Evolutionary conservation across 2,113 vertebrate species (phyloP), one percentile per base, ranked within the genome.

Genomic region (Passerina amoena): DNA sequence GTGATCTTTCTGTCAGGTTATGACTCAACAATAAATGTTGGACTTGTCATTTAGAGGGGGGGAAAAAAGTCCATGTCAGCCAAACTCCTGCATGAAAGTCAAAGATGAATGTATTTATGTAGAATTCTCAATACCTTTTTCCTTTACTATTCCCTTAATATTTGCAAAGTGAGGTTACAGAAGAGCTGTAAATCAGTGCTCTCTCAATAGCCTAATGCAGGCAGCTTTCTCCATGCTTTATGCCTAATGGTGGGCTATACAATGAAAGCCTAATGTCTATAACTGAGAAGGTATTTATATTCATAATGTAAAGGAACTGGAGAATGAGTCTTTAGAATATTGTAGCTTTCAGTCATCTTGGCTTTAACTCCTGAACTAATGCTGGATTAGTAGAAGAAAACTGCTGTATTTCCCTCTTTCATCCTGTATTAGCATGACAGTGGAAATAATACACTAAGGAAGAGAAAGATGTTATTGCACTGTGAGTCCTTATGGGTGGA

Each of bases 321-420:
- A 85, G 86, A 94, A 92, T 14, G 60, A 94, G 90, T 85, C 83
- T 75, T 94, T 82, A 94, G 72, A 75, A 94, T 81, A 84, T 50
- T 78, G 68, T 48, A 77, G 79, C 45, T 94, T 88, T 96, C 88
- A 90, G 75, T 91, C 88, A 94, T 66, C 44, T 80, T 83, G 71
- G 78, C 85, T 96, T 90, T 95, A 92, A 81, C 75, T 92, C 84
- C 71, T 4, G 2, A 94, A 53, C 30, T 59, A 86, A 70, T 5
- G 5, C 42, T 59, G 51, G 44, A 88, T 92, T 85, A 80, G 85
- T 47, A 35, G 48, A 80, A 61, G 45, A 50, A 88, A 89, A 88
- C 48, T 61, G 63, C 42, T 95, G 33, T 65, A 87, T 85, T 87
- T 73, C 63, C 59, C 57, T 69, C 65, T 79, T 89, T 63, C 40